phyloP scores from a whole-genome alignment of 2,113 vertebrate species.

The Nothobranchius kuhntae region DNA sequence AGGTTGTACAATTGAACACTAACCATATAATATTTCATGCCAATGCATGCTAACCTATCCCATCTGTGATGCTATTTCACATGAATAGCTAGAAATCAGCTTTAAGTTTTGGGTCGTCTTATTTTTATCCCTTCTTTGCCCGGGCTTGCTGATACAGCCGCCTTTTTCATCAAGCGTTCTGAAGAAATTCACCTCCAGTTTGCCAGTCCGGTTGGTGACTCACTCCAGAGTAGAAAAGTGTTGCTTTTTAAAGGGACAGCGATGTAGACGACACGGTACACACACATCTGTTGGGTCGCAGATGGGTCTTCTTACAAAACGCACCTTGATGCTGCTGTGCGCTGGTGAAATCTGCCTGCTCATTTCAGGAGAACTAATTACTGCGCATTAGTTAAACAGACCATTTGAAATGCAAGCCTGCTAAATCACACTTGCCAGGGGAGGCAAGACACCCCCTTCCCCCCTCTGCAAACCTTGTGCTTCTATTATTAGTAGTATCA shows the following conservation, averaged over 20 bases:
- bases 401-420: slow-evolving; percentile 69
- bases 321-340: slow-evolving; percentile 51
- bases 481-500: slow-evolving; percentile 73
- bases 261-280: slow-evolving; percentile 15
- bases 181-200: slow-evolving; percentile 25
- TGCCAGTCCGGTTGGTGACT: slow-evolving; percentile 30
- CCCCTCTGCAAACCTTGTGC: slow-evolving; percentile 40
- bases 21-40: too few species aligned
- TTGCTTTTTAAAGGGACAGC: slow-evolving; percentile 32
- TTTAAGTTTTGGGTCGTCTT: background rate
- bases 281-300: slow-evolving; percentile 55
- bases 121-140: background rate
- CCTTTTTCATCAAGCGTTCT: slow-evolving; percentile 4
- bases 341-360: slow-evolving; percentile 51
- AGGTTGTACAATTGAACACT: too few species aligned
- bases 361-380: slow-evolving; percentile 73
- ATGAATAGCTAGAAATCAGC: too few species aligned
- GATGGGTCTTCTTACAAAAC: slow-evolving; percentile 54
- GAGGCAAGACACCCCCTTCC: slow-evolving; percentile 23
- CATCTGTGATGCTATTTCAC: too few species aligned
- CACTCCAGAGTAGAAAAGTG: slow-evolving; percentile 23
- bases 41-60: too few species aligned
- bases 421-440: slow-evolving; percentile 62
- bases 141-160: background rate
- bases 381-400: slow-evolving; percentile 74